Base-by-base conservation (phyloP, 2,113 vertebrate genomes). In the Rhea americana region DNA sequence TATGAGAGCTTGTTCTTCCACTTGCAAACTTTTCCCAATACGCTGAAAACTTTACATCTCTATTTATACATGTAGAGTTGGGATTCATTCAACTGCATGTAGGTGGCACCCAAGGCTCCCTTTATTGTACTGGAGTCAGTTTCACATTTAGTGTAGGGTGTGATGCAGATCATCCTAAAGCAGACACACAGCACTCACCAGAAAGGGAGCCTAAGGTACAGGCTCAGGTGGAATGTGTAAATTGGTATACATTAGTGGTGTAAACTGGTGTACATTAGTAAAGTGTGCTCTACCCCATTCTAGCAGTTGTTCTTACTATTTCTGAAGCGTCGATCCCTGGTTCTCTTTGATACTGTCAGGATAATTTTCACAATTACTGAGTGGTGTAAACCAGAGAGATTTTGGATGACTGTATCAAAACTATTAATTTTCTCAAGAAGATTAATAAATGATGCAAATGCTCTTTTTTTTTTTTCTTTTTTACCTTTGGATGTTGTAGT, bases 341-440 rank as follows among this genome's bases (percentile, higher is more conserved):
- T 91, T 75, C 11, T 66, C 8, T 87, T 61, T 76, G 48, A 66
- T 61, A 45, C 7, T 66, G 14, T 53, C 8, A 26, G 55, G 53
- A 51, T 0, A 2, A 3, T 41, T 62, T 62, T 48, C 17, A 37
- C 18, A 71, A 12, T 74, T 43, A 30, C 0, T 4, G 41, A 61
- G 76, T 35, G 35, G 82, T 7, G 4, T 66, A 76, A 93, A 76
- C 12, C 7, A 76, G 39, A 72, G 43, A 65, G 24, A n/a, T 5
- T 74, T 21, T 70, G 11, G 9, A 70, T 79, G 22, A 37, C 30
- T 24, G 4, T 26, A 5, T 3, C 32, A 41, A 78, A 59, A 58
- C 39, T 67, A 3, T 30, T 35, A 8, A 18, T 7, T 43, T 86
- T 89, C 39, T 24, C 47, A 59, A 66, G 85, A 35, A 80, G 1